Conservation (phyloP, 2,797 vertebrate genomes). For the Myioborus miniatus region DNA sequence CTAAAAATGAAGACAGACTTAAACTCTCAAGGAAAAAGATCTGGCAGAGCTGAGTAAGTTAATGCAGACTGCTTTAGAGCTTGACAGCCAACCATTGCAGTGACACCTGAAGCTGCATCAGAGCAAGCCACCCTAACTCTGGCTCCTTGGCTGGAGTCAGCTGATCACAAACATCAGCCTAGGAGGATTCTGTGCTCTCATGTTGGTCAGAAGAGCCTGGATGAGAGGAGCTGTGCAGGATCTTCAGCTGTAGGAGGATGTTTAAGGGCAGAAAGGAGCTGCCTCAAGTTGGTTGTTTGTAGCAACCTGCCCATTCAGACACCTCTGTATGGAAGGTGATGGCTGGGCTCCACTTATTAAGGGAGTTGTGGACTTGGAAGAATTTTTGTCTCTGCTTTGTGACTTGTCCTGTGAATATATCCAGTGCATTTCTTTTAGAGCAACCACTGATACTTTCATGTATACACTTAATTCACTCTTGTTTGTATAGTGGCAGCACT, state of each 20-base stretch:
- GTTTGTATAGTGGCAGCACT: background rate
- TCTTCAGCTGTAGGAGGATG: background rate
- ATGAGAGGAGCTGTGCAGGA: background rate
- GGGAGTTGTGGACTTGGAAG: background rate
- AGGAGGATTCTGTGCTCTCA: fast-evolving
- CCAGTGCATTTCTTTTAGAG: background rate
- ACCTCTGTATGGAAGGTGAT: background rate
- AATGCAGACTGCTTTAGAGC: background rate
- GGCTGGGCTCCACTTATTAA: background rate
- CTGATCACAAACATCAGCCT: background rate
- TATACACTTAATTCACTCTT: background rate
- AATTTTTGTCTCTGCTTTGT: background rate
- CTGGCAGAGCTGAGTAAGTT: background rate
- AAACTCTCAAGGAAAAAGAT: background rate
- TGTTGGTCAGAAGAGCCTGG: background rate
- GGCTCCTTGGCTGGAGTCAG: background rate
- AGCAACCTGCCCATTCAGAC: background rate
- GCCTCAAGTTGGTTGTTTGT: background rate
- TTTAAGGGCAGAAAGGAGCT: background rate
- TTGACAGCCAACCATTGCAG: background rate
- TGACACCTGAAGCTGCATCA: background rate
- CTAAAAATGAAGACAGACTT: background rate
- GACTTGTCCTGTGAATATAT: background rate
- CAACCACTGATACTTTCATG: background rate
- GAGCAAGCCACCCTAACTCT: background rate